Evolutionary conservation across 1,140 invertebrate species (phyloP).

Genomic region (Pseudomyrmex sp.): DNA sequence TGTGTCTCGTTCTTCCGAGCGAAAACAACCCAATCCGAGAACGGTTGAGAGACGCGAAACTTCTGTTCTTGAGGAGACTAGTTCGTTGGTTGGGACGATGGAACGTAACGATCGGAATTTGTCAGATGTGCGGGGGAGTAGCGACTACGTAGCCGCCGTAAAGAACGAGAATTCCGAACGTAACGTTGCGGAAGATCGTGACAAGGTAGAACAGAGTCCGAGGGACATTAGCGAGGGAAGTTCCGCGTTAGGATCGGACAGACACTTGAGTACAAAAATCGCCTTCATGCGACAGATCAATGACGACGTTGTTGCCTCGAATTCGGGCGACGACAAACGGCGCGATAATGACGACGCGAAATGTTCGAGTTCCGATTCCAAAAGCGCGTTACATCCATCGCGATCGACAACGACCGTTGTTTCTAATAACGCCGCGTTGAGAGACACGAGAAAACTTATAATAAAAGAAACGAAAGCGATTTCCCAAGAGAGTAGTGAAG

Average conservation of each 20-base stretch:
- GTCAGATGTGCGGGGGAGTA: not conserved
- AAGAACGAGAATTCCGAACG: not conserved
- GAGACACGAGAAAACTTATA: slow-evolving; percentile 67
- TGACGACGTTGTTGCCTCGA: too few species aligned
- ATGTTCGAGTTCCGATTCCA: slow-evolving; percentile 1
- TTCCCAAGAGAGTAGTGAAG: slow-evolving; percentile 74
- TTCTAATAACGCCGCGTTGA: slow-evolving; percentile 14
- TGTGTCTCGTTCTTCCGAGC: not conserved
- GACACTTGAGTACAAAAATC: slow-evolving; percentile 65
- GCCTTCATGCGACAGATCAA: slow-evolving; percentile 51
- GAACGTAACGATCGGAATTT: not conserved
- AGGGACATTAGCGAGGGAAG: slow-evolving; percentile 1
- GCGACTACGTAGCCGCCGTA: slow-evolving; percentile 16
- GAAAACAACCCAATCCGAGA: not conserved
- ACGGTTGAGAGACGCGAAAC: not conserved
- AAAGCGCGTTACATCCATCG: not conserved
- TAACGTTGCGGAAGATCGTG: not conserved
- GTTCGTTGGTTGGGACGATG: not conserved
- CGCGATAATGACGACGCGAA: not conserved
- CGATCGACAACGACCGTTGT: too few species aligned
- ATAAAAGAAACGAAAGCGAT: slow-evolving; percentile 66
- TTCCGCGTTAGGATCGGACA: slow-evolving; percentile 62
- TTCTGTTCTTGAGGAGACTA: not conserved
- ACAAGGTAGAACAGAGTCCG: not conserved
- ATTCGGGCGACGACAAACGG: not conserved